A percentile compares a stretch with the other conserved stretches of the same genome.
These are phyloP conservation scores for Picus viridis DNA, from an alignment of 2,797 vertebrate species.

Conservation along the genomic window DNA sequence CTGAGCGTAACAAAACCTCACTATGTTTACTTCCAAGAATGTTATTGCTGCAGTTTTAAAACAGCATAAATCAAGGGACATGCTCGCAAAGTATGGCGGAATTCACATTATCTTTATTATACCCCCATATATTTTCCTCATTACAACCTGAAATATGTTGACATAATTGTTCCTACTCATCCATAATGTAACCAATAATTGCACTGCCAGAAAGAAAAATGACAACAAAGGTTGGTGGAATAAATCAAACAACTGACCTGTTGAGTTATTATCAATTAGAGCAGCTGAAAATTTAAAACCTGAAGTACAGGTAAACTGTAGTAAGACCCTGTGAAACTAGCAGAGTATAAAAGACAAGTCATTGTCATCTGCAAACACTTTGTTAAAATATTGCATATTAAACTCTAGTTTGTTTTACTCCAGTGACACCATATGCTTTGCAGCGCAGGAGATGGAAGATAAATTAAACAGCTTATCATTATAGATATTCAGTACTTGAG, in stretches of 20 bases:
- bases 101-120: slow-evolving; percentile 59
- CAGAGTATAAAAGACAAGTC: background rate
- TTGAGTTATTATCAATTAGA: background rate
- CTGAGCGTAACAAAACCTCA: slow-evolving; percentile 59
- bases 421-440: background rate
- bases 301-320: background rate
- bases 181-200: slow-evolving; percentile 48
- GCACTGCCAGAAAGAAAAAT: slow-evolving; percentile 48
- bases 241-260: slow-evolving; percentile 51
- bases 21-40: slow-evolving; percentile 66
- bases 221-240: slow-evolving; percentile 48
- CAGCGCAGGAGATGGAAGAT: background rate
- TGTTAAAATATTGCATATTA: background rate
- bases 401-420: background rate
- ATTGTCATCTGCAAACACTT: background rate
- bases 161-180: slow-evolving; percentile 54
- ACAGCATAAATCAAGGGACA: slow-evolving; percentile 37
- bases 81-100: slow-evolving; percentile 38
- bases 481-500: background rate
- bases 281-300: background rate
- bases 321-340: background rate
- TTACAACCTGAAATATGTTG: slow-evolving; percentile 65
- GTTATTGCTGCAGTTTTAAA: slow-evolving; percentile 57
- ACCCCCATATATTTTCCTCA: slow-evolving; percentile 39
- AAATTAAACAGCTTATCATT: background rate